Evolutionary conservation across 2,113 vertebrate genomes (phyloP), one percentile per base, ranked within the genome.

Genomic region (Grallaria varia): DNA sequence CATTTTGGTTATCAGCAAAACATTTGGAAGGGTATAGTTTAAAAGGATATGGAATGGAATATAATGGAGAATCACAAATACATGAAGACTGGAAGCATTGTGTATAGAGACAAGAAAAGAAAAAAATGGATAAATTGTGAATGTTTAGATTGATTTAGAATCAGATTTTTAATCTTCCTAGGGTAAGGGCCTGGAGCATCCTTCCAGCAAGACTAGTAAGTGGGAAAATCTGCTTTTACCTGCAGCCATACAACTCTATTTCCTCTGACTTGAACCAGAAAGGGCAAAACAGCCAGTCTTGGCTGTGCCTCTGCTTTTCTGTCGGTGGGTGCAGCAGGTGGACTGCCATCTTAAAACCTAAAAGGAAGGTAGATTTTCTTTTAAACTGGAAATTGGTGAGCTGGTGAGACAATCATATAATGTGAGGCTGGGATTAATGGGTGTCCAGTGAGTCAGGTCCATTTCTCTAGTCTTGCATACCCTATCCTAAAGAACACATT

Each of bases 381-480:
- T 37, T 69, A 45, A 74, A 22, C 9, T 69, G 50, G 17, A 92
- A 83, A 40, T 40, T 28, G 49, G 16, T 56, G 22, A 59, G 52
- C 14, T 68, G 14, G 25, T 68, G 37, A 76, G 40, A 25, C 31
- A 45, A 24, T 56, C 0, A 1, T 19, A 22, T 60, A 69, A 44
- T 0, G 0, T 49, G 12, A 6, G 15, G 9, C 24, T 2, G 3
- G 21, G 14, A 67, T 27, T 86, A 44, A 11, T 11, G 49, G 1
- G 6, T 66, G 10, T 76, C 56, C 20, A 39, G 0, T 33, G 45
- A 74, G 42, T 89, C 37, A 14, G 10, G 64, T 56, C 33, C 24
- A 39, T 25, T 69, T 76, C 39, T 84, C 40, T 69, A 60, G 24
- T 72, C 24, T 68, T 64, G 22, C 8, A 22, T 16, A 5, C 21